Evolutionary conservation across 2,797 vertebrate species (phyloP).

Genomic region (Paedocypris micromegethes): DNA sequence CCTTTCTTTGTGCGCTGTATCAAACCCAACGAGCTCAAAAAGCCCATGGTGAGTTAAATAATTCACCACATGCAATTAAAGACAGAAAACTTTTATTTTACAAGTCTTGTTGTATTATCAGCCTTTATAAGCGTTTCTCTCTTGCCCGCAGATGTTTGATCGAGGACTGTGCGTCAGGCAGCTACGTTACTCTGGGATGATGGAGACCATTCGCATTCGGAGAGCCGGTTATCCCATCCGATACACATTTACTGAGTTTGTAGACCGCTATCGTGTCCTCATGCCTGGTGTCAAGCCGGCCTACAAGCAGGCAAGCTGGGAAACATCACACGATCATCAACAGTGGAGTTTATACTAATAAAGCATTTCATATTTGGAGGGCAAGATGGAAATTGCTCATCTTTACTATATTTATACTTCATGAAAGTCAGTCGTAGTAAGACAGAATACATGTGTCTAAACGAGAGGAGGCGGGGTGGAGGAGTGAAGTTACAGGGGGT

Average conservation of each 20-base stretch:
- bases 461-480: no score
- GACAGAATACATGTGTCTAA: no score
- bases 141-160: constrained; percentile 83
- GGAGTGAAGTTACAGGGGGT: no score
- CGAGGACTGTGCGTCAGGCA: constrained; percentile 93
- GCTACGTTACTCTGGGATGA: constrained; percentile 96
- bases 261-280: constrained; percentile 91
- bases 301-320: constrained; percentile 81
- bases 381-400: no score
- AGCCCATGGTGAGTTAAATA: constrained; percentile 81
- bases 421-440: no score
- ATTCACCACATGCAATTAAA: background rate
- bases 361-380: no score
- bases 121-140: background rate
- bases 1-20: constrained; percentile 96
- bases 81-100: no score
- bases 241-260: constrained; percentile 95
- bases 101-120: background rate
- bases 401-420: no score
- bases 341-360: no score
- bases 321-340: no score
- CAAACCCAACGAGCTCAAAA: constrained; percentile 96
- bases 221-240: constrained; percentile 94
- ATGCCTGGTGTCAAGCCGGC: constrained; percentile 94
- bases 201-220: constrained; percentile 97